Base-by-base conservation (phyloP, 2,797 vertebrate species). In the Pelobates cultripes region DNA sequence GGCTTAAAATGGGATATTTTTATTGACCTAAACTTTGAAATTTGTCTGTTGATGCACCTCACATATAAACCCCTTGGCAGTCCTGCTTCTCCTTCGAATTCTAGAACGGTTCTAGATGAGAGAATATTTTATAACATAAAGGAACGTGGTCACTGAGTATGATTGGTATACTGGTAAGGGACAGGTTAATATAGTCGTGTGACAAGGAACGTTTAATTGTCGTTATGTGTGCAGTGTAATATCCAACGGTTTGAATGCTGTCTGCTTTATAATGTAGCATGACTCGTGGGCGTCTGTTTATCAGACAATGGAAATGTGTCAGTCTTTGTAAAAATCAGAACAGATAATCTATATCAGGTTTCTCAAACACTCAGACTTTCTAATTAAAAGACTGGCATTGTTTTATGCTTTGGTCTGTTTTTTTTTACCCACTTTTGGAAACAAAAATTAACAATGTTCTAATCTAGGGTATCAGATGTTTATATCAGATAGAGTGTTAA, bases 231-330 rank as follows among this genome's bases (percentile, higher is more conserved):
- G 55, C 14, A 12, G 55, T 73, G 53, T 42, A 61, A 43, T 13
- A 45, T 60, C 53, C 41, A 28, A 17, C 53, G 41, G 14, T 57
- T 57, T 12, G 9, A 57, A 57, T 57, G 55, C 9, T 14, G 55
- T 2, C 55, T 57, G 55, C 51, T 57, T 60, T 73, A 28, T 28
- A 13, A 41, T 43, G 73, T 60, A 12, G 55, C 8, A 55, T 75
- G 73, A 57, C 55, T 57, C 42, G 73, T 75, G 57, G 57, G 73
- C 15, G 73, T 43, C 55, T 75, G 55, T 63, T 75, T 61, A 75
- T 75, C 55, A 63, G 72, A 60, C 72, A 60, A 13, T 42, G 13
- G 41, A 63, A 60, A 75, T 63, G 57, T 74, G 28, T 74, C 40
- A 43, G 28, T 57, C 47, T 43, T 40, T 28, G 51, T 41, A 12